Percentiles rank a stretch among this genome's conserved stretches.
Conservation (phyloP, 35 echinoderm and acorn worm species). For the Lytechinus variegatus region DNA sequence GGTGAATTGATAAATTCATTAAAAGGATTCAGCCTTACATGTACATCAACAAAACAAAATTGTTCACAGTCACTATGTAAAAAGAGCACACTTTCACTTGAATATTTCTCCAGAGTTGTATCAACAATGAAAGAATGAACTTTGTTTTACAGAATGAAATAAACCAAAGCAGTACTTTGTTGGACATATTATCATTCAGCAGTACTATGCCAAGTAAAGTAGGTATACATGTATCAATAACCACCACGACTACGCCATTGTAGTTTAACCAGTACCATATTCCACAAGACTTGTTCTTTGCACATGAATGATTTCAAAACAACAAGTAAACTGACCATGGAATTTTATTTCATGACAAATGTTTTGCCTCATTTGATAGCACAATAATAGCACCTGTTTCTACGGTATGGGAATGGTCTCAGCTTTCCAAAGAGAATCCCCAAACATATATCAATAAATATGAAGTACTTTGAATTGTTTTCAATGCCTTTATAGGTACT, state of each 20-base stretch:
- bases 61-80: not conserved
- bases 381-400: not conserved
- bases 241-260: not conserved
- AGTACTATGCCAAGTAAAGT: not conserved
- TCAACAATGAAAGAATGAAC: not conserved
- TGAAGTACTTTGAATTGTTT: not conserved
- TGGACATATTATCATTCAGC: constrained; percentile 3
- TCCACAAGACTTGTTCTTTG: not conserved
- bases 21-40: not conserved
- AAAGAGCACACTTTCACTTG: not conserved
- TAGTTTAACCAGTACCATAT: not conserved
- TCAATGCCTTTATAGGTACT: not conserved
- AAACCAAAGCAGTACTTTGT: not conserved
- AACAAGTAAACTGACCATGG: not conserved
- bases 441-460: no score
- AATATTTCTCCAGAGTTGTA: not conserved
- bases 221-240: not conserved
- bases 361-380: not conserved
- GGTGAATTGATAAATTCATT: not conserved
- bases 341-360: no score
- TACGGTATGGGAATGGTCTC: not conserved
- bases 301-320: not conserved
- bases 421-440: no score
- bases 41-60: not conserved
- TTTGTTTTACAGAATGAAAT: not conserved